Percentiles rank a stretch among this genome's conserved stretches.
phyloP scores from a whole-genome alignment of 2,888 invertebrate genomes.

The Thecophora atra region DNA sequence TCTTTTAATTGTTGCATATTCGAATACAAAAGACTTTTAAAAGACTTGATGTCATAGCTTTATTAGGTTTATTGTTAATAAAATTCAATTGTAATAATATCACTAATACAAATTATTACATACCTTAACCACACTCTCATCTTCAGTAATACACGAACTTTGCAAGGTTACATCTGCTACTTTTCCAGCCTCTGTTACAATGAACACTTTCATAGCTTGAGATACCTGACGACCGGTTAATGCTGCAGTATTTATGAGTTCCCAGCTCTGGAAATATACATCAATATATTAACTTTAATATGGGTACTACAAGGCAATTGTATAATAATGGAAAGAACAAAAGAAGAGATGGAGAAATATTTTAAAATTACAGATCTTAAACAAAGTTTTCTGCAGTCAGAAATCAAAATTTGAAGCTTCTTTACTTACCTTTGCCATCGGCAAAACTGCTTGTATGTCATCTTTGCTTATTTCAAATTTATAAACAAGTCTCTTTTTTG shows the following conservation, averaged over 20 bases:
- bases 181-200: conserved; percentile 92
- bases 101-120: conserved; percentile 2
- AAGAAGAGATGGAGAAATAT: no score
- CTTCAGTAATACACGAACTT: conserved; percentile 93
- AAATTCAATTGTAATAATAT: no score
- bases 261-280: conserved; percentile 79
- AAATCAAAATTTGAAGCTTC: no score
- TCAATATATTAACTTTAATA: no score
- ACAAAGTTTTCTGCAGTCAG: no score
- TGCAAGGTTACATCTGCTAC: conserved; percentile 95
- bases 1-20: no score
- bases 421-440: conserved; percentile 84
- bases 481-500: conserved; percentile 77
- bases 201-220: conserved; percentile 94
- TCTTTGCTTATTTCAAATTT: conserved; percentile 91
- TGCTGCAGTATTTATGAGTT: conserved; percentile 94
- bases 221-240: conserved; percentile 93
- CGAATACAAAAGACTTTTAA: no score
- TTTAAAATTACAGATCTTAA: no score
- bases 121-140: conserved; percentile 96
- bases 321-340: conserved; percentile 3
- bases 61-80: no score
- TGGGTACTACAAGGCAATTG: no score
- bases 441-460: conserved; percentile 91
- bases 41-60: no score